Conservation (phyloP, 2,113 vertebrate genomes). For the Dissostichus mawsoni region DNA sequence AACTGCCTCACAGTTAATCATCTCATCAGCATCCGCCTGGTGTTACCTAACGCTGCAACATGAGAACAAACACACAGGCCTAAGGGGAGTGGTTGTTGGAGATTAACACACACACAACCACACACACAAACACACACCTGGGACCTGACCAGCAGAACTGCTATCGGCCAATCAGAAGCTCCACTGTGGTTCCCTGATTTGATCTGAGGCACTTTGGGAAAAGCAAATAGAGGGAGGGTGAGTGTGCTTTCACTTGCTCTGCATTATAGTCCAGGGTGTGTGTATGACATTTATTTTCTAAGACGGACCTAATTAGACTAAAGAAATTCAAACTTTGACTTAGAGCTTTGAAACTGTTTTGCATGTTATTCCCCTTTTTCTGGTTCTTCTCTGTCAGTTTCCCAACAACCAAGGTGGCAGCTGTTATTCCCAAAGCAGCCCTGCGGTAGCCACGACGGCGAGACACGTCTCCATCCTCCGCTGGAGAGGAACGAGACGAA, state of each 20-base stretch:
- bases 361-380: not conserved
- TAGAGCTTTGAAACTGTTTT: conserved; percentile 1
- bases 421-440: conserved; percentile 67
- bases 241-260: not conserved
- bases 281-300: not conserved
- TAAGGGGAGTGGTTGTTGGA: conserved; percentile 23
- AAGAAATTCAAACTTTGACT: conserved; percentile 28
- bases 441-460: conserved; percentile 50
- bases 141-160: conserved; percentile 21
- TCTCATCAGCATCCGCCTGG: not conserved
- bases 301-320: conserved; percentile 16
- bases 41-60: conserved; percentile 35
- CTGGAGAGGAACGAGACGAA: conserved; percentile 70
- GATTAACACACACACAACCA: conserved; percentile 4
- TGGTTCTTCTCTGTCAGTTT: conserved; percentile 58
- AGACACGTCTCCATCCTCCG: conserved; percentile 63
- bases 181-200: conserved; percentile 22
- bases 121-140: conserved; percentile 27
- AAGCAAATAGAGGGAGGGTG: not conserved
- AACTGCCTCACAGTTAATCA: conserved; percentile 8
- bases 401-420: conserved; percentile 58
- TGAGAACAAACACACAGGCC: conserved; percentile 1
- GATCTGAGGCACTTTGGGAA: conserved; percentile 17
- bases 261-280: not conserved
- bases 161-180: conserved; percentile 34